These are phyloP conservation scores for Ictidomys tridecemlineatus DNA, from an alignment of 2,113 vertebrate genomes.

Conservation along the genomic window DNA sequence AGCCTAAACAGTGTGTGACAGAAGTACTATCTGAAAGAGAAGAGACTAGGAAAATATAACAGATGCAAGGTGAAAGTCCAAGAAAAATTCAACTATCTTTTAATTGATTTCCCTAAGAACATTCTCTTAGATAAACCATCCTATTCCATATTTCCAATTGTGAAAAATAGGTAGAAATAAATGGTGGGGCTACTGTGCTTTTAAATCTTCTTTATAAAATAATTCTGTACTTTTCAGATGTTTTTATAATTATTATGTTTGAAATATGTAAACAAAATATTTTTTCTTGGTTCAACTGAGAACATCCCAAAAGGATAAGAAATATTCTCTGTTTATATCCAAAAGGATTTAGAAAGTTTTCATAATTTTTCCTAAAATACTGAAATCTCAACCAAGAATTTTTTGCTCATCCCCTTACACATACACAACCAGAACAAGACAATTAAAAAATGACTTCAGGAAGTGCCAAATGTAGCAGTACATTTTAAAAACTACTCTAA, in stretches of 20 bases:
- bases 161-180: slow-evolving; percentile 29
- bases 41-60: neutral
- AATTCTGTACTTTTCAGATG: neutral
- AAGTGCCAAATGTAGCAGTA: neutral
- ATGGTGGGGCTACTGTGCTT: neutral
- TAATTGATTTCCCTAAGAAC: neutral
- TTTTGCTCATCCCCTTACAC: neutral
- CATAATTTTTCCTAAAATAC: slow-evolving; percentile 30
- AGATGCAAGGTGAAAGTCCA: neutral
- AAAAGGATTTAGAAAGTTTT: slow-evolving; percentile 51
- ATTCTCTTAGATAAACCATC: neutral
- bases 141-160: neutral
- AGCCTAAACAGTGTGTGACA: neutral
- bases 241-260: slow-evolving; percentile 18
- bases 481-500: neutral
- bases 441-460: slow-evolving; percentile 24
- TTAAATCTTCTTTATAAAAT: slow-evolving; percentile 33
- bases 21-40: neutral
- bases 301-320: slow-evolving; percentile 22
- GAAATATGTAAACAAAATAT: slow-evolving; percentile 24
- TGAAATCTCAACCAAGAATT: slow-evolving; percentile 59
- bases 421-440: neutral
- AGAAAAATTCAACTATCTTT: slow-evolving; percentile 11
- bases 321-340: neutral
- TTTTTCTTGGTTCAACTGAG: slow-evolving; percentile 18